Base-by-base conservation (phyloP, 2,113 vertebrate species). In the Ammodramus savannarum region DNA sequence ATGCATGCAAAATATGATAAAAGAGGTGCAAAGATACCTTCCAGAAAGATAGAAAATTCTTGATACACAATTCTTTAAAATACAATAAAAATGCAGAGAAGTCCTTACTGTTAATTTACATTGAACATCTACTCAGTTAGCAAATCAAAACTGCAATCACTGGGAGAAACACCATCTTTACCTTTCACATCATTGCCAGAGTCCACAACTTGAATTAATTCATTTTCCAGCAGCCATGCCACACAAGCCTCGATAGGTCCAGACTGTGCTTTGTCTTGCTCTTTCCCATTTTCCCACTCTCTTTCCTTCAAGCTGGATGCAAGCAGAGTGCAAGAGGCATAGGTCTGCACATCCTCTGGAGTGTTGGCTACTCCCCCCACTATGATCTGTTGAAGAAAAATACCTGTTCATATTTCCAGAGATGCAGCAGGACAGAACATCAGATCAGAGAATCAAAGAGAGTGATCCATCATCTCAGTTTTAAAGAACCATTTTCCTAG, bases 201-300 rank as follows among this genome's bases (percentile, higher is more conserved):
- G n/a, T 98, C 98, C 82, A 98, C 97, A 65, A 98, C 96, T 68
- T 98, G 98, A 90, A 99, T 99, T 80, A 99, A 99, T 97, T 99
- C 99, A 66, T 99, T 99, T 95, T 98, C 98, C 96, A 99, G 98
- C 48, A 99, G 94, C 99, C 99, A 99, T 7, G 98, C 97, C 82
- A 99, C 98, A 91, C 98, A 99, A 91, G 98, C 97, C 83, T 99
- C 98, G 1, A 99, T 98, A 41, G 98, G 98, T 80, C 98, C 98
- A 55, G 82, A 95, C 74, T 97, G 98, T 16, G 20, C 57, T 55
- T 83, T 90, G 55, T 95, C 97, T 76, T 97, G 89, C n/a, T 75
- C 89, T 72, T 90, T 92, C 69, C 90, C 89, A 44, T 94, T 85
- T 74, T 74, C 96, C 48, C 79, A 75, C 27, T 96, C 78, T 26